Evolutionary conservation across 2,888 invertebrate species (phyloP), one percentile per base, ranked within the genome.

Genomic region (Diplazon laetatorius): DNA sequence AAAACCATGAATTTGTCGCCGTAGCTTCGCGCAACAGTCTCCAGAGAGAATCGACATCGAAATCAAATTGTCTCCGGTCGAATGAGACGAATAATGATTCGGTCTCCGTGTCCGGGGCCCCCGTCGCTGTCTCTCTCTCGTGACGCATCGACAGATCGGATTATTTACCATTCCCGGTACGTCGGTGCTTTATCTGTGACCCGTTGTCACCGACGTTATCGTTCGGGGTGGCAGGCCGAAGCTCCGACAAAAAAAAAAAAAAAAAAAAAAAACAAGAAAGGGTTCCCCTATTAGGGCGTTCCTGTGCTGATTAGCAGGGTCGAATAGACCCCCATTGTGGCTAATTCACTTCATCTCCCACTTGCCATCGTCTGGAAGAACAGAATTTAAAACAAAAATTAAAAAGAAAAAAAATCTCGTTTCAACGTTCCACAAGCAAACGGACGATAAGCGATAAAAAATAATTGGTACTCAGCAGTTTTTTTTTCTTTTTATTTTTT

Each of bases 71-170:
- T 71, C 71, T 66, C 12, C 76, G 70, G 65, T 71, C 76, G 71
- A 76, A 71, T 70, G 66, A n/a, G n/a, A 71, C 76, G 71, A 76
- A 70, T 71, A 76, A 76, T 76, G 76, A 71, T 66, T 62, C 71
- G 62, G 35, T 42, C 65, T 48, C 48, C n/a, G 46, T 48, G 12
- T 52, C 22, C 22, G n/a, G n/a, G n/a, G n/a, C n/a, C 12, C 63
- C 16, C 46, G 46, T 55, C 72, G 55, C 57, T 76, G 75, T 20
- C 57, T 46, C 65, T 48, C 60, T 48, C 52, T 42, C 37, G 69
- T 78, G 76, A 81, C 80, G 80, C 81, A 80, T 80, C 73, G 77
- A 76, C 80, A 72, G 77, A 80, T 80, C 76, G 69, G 77, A 80
- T 81, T 81, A 80, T 77, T 80, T 80, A 76, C 50, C 65, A 35